Percentiles rank a stretch among this genome's conserved stretches.
These are phyloP conservation scores for Sebastes matsubarae DNA, from an alignment of 2,797 vertebrate genomes.

Conservation along the genomic window DNA sequence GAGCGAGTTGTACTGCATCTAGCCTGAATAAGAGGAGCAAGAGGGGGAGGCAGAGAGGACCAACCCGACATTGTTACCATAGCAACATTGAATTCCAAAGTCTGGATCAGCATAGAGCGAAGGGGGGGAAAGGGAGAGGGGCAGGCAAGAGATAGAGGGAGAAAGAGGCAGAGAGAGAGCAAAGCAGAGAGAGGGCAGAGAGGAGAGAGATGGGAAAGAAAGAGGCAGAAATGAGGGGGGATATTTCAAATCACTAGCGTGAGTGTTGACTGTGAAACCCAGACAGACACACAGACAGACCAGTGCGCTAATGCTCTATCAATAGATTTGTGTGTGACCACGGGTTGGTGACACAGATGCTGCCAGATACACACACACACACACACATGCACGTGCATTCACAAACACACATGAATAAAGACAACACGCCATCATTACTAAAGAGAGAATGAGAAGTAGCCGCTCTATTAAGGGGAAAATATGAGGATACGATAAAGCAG, in stretches of 20 bases:
- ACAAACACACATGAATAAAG: constrained; percentile 21
- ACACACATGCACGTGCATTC: not conserved
- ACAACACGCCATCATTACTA: constrained; percentile 10
- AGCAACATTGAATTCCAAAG: constrained; percentile 84
- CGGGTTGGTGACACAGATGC: constrained; percentile 42
- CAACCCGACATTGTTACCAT: constrained; percentile 84
- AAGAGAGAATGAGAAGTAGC: not conserved
- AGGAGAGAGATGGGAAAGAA: constrained; percentile 27
- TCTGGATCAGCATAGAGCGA: constrained; percentile 80
- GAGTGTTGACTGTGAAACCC: constrained; percentile 40
- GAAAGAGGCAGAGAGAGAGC: constrained; percentile 43
- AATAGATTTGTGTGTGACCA: constrained; percentile 58
- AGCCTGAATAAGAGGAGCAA: constrained; percentile 75
- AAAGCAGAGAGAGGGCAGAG: constrained; percentile 25
- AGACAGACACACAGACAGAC: constrained; percentile 30
- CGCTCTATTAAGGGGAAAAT: constrained; percentile 6
- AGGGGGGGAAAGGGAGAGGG: constrained; percentile 20
- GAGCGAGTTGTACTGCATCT: constrained; percentile 67
- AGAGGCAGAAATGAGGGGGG: constrained; percentile 44
- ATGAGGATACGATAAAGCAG: constrained; percentile 28
- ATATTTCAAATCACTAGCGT: constrained; percentile 47
- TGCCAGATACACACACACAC: constrained; percentile 16
- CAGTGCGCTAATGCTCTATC: constrained; percentile 46
- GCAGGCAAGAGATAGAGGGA: constrained; percentile 59
- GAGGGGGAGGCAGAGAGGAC: constrained; percentile 70